Evolutionary conservation across 2,113 vertebrate species (phyloP).

Genomic region (Apteryx owenii): DNA sequence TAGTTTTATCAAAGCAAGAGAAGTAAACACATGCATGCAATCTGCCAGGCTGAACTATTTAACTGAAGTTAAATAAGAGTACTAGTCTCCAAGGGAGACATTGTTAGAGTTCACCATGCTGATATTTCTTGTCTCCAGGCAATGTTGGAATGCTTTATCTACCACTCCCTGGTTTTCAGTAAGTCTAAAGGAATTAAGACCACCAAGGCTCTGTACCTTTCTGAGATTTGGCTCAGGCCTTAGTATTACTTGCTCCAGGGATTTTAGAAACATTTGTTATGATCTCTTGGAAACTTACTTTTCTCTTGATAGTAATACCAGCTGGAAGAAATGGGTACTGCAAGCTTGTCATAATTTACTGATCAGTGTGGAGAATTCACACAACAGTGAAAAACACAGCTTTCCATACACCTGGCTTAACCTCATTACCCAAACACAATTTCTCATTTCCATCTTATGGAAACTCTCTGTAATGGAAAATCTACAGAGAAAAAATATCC

Average conservation of each 20-base stretch:
- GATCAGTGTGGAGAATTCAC: background rate
- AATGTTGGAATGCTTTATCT: conserved; percentile 12
- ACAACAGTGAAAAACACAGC: background rate
- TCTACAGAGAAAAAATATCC: background rate
- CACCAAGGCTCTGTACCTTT: conserved; percentile 43
- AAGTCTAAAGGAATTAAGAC: conserved; percentile 24
- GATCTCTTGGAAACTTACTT: conserved; percentile 33
- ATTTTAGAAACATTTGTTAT: conserved; percentile 23
- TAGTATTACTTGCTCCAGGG: background rate
- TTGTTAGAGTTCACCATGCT: background rate
- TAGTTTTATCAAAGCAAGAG: background rate
- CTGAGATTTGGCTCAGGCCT: background rate
- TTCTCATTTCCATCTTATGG: background rate
- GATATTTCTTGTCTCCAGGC: background rate
- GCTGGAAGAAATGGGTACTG: background rate
- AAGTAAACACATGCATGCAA: background rate
- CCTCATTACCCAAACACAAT: background rate
- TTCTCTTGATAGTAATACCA: conserved; percentile 19
- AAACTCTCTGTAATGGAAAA: background rate
- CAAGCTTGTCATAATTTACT: background rate
- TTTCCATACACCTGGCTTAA: conserved; percentile 23
- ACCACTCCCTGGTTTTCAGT: conserved; percentile 40
- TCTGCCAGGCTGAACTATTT: background rate
- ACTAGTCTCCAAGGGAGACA: background rate
- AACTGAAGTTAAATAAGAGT: background rate